phyloP scores from a whole-genome alignment of 2,888 invertebrate species.

The Thysanoteuthis rhombus region DNA sequence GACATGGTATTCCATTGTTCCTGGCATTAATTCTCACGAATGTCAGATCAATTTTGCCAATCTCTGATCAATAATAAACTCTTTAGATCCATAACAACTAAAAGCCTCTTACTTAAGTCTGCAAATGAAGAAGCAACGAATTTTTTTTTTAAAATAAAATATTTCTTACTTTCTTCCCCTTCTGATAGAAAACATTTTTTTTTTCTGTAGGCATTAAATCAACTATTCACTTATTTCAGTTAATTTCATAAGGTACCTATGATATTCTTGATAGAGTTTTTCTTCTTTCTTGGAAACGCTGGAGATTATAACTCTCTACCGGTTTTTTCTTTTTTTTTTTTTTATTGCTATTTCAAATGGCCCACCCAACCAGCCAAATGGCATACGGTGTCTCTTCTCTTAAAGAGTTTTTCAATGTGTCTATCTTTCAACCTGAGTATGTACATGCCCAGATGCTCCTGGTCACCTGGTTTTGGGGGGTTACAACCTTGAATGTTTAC shows the following conservation, averaged over 20 bases:
- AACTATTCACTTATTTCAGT: neutral
- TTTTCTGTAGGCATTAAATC: neutral
- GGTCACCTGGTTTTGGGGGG: too few species aligned
- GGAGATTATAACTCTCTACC: too few species aligned
- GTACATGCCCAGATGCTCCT: too few species aligned
- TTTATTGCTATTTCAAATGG: too few species aligned
- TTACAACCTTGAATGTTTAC: too few species aligned
- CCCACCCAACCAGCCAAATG: too few species aligned
- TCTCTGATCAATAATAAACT: conserved; percentile 12
- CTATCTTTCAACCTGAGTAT: too few species aligned
- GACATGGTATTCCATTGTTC: neutral
- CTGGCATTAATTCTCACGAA: neutral
- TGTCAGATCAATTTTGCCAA: conserved; percentile 12
- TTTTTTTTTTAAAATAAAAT: neutral
- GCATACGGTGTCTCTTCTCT: too few species aligned
- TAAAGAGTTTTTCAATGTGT: too few species aligned
- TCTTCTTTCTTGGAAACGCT: too few species aligned
- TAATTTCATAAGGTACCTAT: neutral
- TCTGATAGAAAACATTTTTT: neutral
- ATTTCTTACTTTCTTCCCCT: neutral
- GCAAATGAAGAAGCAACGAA: neutral
- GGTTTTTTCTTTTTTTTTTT: too few species aligned
- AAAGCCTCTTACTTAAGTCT: neutral
- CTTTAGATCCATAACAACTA: neutral
- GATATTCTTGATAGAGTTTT: neutral